Evolutionary conservation across 2,888 invertebrate genomes (phyloP).

Genomic region (Callinectes sapidus): DNA sequence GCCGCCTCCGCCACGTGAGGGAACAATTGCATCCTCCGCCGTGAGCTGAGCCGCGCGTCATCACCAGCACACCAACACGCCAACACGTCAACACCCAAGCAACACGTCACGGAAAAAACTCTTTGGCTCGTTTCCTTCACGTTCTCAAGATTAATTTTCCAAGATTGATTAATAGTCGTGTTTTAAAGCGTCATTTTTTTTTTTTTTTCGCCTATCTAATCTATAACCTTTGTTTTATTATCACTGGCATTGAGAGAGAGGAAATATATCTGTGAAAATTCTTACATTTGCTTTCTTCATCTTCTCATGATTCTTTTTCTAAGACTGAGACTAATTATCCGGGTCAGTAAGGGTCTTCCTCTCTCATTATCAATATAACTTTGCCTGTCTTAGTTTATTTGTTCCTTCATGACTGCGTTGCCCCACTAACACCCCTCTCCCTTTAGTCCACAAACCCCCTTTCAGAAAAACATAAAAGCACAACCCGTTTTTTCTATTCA

Average conservation of each 20-base stretch:
- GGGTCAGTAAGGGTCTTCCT: neutral
- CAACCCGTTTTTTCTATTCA: neutral
- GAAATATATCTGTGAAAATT: too few relatives aligned
- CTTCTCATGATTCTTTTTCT: too few relatives aligned
- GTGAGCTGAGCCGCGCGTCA: neutral
- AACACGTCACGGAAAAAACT: neutral
- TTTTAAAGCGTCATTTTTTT: neutral
- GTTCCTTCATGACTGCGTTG: neutral
- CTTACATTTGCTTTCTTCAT: too few relatives aligned
- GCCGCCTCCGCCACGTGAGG: slow-evolving; percentile 43
- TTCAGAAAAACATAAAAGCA: neutral
- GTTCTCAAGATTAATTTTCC: too few relatives aligned
- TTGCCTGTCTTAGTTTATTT: neutral
- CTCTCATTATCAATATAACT: neutral
- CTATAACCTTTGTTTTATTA: too few relatives aligned
- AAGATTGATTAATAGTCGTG: too few relatives aligned
- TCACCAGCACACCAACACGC: neutral
- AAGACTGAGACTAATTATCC: neutral
- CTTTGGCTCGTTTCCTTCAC: too few relatives aligned
- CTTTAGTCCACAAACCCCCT: neutral
- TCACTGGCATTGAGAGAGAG: too few relatives aligned
- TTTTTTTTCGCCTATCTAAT: neutral
- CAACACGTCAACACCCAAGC: neutral
- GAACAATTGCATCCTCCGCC: slow-evolving; percentile 32
- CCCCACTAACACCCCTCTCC: neutral